Evolutionary conservation across 2,797 vertebrate species (phyloP).

Genomic region (Gallinago solitaria): DNA sequence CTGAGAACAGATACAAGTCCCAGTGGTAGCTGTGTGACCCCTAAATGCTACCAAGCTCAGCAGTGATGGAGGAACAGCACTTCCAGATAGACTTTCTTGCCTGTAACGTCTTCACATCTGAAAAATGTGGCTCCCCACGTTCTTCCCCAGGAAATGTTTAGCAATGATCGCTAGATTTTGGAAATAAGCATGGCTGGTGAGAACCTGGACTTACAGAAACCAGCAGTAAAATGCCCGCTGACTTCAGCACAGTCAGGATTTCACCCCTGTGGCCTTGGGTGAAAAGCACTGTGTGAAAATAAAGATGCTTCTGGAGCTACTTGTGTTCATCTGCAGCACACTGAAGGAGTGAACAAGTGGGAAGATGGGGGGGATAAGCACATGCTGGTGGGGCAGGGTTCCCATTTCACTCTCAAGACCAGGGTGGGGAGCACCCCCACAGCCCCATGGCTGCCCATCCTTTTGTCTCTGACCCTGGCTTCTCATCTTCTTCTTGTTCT

Average conservation of each 20-base stretch:
- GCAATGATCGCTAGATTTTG: accelerated
- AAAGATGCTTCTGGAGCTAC: not conserved
- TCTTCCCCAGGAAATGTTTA: not conserved
- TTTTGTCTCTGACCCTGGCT: not conserved
- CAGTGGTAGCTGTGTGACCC: not conserved
- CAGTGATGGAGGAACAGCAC: not conserved
- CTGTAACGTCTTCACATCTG: not conserved
- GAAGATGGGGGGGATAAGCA: not conserved
- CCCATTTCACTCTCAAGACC: not conserved
- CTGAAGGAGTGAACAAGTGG: not conserved
- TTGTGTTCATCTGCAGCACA: not conserved
- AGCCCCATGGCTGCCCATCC: accelerated
- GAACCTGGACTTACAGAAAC: not conserved
- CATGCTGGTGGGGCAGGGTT: not conserved
- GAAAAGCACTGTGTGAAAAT: not conserved
- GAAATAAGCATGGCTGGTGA: not conserved
- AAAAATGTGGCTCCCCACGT: not conserved
- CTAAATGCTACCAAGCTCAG: not conserved
- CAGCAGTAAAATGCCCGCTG: not conserved
- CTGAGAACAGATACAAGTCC: not conserved
- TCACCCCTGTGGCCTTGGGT: not conserved
- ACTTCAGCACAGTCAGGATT: not conserved
- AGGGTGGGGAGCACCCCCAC: not conserved
- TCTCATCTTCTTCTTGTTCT: not conserved
- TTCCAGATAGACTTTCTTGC: not conserved